Evolutionary conservation across 30 jellyfish, hydroid and myxozoan genomes (phyloP).

Genomic region (Hydractinia echinata): DNA sequence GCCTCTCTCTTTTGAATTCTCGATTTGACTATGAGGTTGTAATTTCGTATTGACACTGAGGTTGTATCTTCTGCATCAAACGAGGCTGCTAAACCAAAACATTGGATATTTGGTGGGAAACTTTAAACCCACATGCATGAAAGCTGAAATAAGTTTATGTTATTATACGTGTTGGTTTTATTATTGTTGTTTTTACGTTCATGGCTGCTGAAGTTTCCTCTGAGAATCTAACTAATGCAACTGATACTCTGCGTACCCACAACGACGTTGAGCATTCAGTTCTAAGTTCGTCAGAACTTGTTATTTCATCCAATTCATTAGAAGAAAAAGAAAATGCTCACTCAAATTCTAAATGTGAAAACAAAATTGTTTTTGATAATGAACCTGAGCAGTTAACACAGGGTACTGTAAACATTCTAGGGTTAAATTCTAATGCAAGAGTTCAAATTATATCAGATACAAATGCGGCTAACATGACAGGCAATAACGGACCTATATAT

Average conservation of each 20-base stretch:
- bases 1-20: not conserved
- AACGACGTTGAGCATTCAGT: not conserved
- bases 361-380: not conserved
- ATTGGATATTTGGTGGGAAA: conserved; percentile 13
- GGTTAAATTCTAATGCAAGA: not conserved
- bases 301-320: not conserved
- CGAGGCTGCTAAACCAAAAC: conserved; percentile 7
- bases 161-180: not conserved
- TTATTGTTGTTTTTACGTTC: not conserved
- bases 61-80: not conserved
- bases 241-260: not conserved
- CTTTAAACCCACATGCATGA: not conserved
- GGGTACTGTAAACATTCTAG: not conserved
- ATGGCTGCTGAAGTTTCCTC: not conserved
- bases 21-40: conserved; percentile 22
- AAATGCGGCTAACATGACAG: not conserved
- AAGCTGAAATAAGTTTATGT: not conserved
- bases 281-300: not conserved
- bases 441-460: not conserved
- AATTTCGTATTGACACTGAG: not conserved
- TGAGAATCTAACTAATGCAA: not conserved
- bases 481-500: not conserved
- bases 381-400: not conserved
- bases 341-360: not conserved
- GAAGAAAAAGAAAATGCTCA: not conserved